Evolutionary conservation across 2,888 invertebrate genomes (phyloP).

Genomic region (Stenodema calcarata): DNA sequence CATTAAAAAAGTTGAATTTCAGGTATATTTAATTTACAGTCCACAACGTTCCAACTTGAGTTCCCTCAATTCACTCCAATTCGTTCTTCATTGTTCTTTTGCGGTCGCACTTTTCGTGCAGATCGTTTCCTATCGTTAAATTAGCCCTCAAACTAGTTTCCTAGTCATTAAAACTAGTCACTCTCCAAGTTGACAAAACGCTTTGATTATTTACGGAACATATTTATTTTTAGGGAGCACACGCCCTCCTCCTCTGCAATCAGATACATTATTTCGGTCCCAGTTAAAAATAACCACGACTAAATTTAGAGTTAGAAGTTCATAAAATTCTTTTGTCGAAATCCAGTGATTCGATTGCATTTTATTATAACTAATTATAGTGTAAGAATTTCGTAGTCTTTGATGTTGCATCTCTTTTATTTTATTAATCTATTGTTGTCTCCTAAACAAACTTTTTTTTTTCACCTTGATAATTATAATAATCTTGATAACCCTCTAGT

Average conservation of each 20-base stretch:
- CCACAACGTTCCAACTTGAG: not conserved
- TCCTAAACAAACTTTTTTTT: no score
- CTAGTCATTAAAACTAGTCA: not conserved
- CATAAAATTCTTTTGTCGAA: not conserved
- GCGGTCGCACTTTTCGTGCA: not conserved
- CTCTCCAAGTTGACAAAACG: not conserved
- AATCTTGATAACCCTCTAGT: no score
- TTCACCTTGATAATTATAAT: no score
- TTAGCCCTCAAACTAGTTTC: not conserved
- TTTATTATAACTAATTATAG: no score
- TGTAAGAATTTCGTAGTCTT: no score
- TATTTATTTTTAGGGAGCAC: not conserved
- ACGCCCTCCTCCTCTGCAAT: not conserved
- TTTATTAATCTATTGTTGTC: no score
- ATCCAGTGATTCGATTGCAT: not conserved
- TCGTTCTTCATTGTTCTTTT: not conserved
- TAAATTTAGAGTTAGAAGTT: not conserved
- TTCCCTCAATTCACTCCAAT: not conserved
- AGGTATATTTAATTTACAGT: not conserved
- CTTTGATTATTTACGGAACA: not conserved
- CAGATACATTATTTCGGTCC: not conserved
- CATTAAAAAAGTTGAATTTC: not conserved
- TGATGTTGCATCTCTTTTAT: no score
- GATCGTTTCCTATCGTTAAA: not conserved
- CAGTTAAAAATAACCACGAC: not conserved